Percentiles rank a stretch among this genome's conserved stretches.
These are phyloP conservation scores for Pollachius pollachius DNA, from an alignment of 2,113 vertebrate genomes.

Conservation along the genomic window DNA sequence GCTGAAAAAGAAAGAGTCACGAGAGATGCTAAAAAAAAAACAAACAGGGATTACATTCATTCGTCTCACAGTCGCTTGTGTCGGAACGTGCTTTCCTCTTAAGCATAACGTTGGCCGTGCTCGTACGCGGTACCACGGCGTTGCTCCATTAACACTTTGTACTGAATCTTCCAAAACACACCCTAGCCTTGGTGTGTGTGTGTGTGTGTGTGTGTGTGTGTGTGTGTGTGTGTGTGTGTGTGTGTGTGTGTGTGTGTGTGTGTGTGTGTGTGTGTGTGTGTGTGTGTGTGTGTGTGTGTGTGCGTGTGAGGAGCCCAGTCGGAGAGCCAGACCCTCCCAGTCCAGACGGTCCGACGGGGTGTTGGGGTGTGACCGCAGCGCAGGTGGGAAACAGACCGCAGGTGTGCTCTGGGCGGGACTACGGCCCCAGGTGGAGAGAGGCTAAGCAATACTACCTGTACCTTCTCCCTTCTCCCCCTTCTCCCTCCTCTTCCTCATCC, in stretches of 20 bases:
- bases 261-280: background rate
- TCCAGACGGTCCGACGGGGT: background rate
- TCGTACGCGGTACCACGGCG: slow-evolving; percentile 30
- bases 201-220: background rate
- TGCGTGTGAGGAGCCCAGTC: background rate
- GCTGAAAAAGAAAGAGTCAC: slow-evolving; percentile 37
- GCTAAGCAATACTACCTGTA: slow-evolving; percentile 68
- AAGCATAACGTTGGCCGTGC: slow-evolving; percentile 5
- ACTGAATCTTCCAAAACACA: slow-evolving; percentile 45
- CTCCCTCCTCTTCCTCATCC: background rate
- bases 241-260: background rate
- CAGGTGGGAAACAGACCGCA: slow-evolving; percentile 26
- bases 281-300: background rate
- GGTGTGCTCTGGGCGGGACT: slow-evolving; percentile 43
- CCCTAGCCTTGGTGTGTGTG: slow-evolving; percentile 38
- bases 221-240: background rate
- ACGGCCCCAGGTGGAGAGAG: slow-evolving; percentile 47
- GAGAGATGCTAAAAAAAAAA: no score
- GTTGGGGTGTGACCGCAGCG: slow-evolving; percentile 5
- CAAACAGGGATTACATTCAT: slow-evolving; percentile 43
- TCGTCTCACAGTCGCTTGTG: slow-evolving; percentile 34
- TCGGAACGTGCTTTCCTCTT: slow-evolving; percentile 39
- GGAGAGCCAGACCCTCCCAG: slow-evolving; percentile 2
- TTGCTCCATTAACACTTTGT: slow-evolving; percentile 46
- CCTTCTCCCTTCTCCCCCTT: no score